phyloP scores from a whole-genome alignment of 2,888 invertebrate genomes.

The Merodon equestris region DNA sequence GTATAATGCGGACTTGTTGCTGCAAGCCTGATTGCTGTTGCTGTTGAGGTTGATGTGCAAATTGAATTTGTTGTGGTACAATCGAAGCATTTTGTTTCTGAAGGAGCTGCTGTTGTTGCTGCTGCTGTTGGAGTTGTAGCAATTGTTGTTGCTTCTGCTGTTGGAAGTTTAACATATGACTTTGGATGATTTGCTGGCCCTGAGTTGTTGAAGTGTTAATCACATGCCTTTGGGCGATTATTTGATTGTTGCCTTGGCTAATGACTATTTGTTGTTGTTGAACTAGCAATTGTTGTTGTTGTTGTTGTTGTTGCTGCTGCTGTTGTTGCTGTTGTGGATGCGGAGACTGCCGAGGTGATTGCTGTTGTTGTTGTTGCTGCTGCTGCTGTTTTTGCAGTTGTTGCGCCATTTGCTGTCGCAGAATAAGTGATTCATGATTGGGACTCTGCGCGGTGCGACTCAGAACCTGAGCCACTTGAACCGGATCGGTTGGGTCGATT shows the following conservation, averaged over 20 bases:
- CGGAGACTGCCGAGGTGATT: conserved; percentile 56
- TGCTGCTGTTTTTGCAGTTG: conserved; percentile 75
- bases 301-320: conserved; percentile 64
- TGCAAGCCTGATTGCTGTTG: conserved; percentile 71
- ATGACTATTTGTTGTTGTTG: conserved; percentile 69
- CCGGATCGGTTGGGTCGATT: conserved; percentile 78
- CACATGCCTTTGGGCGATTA: conserved; percentile 77
- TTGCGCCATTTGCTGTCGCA: conserved; percentile 76
- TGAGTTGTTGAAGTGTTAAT: conserved; percentile 78
- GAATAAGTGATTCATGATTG: conserved; percentile 77
- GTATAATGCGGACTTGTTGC: conserved; percentile 70
- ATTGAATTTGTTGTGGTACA: conserved; percentile 53
- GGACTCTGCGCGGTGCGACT: conserved; percentile 77
- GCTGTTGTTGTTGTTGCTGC: conserved; percentile 72
- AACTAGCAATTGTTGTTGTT: conserved; percentile 70
- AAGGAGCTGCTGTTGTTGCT: conserved; percentile 67
- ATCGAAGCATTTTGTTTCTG: conserved; percentile 47
- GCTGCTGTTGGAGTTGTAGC: conserved; percentile 73
- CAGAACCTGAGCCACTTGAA: conserved; percentile 77
- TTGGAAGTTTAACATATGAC: conserved; percentile 77
- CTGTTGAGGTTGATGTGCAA: conserved; percentile 66
- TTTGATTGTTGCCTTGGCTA: conserved; percentile 72
- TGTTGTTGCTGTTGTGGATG: conserved; percentile 69
- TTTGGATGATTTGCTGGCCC: conserved; percentile 79
- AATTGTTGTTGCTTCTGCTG: conserved; percentile 74